phyloP scores from a whole-genome alignment of 2,888 invertebrate genomes.

The Teleiodes luculella region DNA sequence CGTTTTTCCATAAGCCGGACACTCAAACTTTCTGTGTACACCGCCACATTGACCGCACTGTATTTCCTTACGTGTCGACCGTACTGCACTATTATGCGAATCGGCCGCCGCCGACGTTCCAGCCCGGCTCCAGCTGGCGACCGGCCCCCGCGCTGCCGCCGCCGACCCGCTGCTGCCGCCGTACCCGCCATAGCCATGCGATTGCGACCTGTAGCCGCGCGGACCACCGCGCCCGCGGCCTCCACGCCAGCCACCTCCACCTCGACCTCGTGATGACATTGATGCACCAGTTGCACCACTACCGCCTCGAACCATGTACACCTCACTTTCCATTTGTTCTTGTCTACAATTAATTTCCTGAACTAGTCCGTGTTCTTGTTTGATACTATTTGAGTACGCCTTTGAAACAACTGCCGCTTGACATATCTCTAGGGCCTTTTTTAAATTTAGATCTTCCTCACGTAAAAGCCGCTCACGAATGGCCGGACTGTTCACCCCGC shows the following conservation, averaged over 20 bases:
- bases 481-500: conserved; percentile 2
- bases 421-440: conserved; percentile 15
- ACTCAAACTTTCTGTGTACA: too few relatives aligned
- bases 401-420: conserved; percentile 9
- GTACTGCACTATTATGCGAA: too few relatives aligned
- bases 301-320: not conserved
- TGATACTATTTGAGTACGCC: conserved; percentile 12
- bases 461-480: conserved; percentile 14
- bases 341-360: not conserved
- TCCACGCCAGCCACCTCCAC: not conserved
- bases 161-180: not conserved
- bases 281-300: not conserved
- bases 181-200: not conserved
- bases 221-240: not conserved
- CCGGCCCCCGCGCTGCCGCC: not conserved
- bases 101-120: not conserved
- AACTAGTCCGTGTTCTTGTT: not conserved
- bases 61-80: not conserved
- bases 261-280: not conserved
- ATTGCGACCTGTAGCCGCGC: too few relatives aligned
- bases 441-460: conserved; percentile 13
- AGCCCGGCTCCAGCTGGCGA: not conserved
- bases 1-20: too few relatives aligned
- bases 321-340: not conserved
- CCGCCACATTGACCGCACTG: not conserved